These are phyloP conservation scores for Lepidurus couesii DNA, from an alignment of 1,140 invertebrate species.

Conservation along the genomic window DNA sequence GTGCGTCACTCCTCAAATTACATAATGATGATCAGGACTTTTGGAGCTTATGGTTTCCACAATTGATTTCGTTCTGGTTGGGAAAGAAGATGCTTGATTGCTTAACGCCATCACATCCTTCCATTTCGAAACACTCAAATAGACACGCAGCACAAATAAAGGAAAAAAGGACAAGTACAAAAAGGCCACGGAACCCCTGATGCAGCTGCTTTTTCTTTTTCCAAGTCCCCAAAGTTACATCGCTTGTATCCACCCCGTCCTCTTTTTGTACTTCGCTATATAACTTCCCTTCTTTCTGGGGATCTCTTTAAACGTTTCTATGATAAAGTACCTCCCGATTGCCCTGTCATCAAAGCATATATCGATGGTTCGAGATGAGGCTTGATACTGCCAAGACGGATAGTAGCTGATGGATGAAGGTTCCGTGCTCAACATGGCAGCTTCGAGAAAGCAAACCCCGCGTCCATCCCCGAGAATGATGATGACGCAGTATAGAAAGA, in stretches of 20 bases:
- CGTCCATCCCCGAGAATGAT: background rate
- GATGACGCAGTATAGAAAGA: background rate
- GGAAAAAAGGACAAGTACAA: background rate
- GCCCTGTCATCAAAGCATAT: slow-evolving; percentile 18
- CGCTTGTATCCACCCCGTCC: background rate
- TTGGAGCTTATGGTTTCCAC: background rate
- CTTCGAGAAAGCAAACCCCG: background rate
- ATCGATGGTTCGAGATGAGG: slow-evolving; percentile 14
- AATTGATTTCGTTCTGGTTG: background rate
- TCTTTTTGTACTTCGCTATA: background rate
- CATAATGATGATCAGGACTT: too few species aligned
- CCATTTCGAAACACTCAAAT: background rate
- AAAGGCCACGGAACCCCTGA: background rate
- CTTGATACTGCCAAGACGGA: slow-evolving; percentile 14
- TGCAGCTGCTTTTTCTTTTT: background rate
- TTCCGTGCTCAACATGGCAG: background rate
- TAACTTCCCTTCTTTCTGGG: background rate
- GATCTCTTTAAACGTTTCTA: background rate
- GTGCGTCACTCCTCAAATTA: too few species aligned
- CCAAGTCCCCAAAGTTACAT: background rate
- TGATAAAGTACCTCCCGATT: slow-evolving; percentile 22
- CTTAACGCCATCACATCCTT: slow-evolving; percentile 14
- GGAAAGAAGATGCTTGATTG: background rate
- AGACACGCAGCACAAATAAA: background rate
- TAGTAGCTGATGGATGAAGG: slow-evolving; percentile 17